Evolutionary conservation across 2,888 invertebrate genomes (phyloP).

Genomic region (Philonicus albiceps): DNA sequence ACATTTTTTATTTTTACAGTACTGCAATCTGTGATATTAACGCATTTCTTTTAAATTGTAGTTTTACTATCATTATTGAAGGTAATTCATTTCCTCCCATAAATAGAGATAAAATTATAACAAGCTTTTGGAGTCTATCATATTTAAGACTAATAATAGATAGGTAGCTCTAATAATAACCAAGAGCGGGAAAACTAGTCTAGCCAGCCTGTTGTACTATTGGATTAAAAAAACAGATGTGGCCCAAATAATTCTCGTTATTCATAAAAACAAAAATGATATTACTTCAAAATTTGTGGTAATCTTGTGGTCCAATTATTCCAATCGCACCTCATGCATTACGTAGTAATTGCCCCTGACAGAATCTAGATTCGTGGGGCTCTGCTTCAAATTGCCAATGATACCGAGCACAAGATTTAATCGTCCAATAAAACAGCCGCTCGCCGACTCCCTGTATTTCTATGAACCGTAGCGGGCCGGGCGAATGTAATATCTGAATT

Average conservation of each 20-base stretch:
- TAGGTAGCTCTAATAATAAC: too few species aligned
- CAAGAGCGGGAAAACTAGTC: too few species aligned
- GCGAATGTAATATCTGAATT: neutral
- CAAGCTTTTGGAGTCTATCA: too few species aligned
- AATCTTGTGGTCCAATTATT: neutral
- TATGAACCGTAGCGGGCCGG: neutral
- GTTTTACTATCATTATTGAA: too few species aligned
- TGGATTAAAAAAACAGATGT: neutral
- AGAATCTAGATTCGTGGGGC: conserved; percentile 1
- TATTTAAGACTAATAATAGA: too few species aligned
- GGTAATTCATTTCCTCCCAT: too few species aligned
- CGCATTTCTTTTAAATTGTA: too few species aligned
- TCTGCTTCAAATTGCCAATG: conserved; percentile 3
- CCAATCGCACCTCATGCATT: neutral
- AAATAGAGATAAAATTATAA: too few species aligned
- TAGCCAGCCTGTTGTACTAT: neutral
- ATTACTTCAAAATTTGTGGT: neutral
- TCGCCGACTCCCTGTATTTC: neutral
- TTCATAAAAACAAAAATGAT: neutral
- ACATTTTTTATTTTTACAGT: too few species aligned
- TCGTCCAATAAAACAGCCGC: conserved; percentile 12
- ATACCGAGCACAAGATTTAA: conserved; percentile 1
- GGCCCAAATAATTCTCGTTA: neutral
- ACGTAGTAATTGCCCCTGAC: neutral
- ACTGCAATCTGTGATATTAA: too few species aligned